Conservation (phyloP, 1,140 invertebrate genomes). For the Sminthurides bifidus region DNA sequence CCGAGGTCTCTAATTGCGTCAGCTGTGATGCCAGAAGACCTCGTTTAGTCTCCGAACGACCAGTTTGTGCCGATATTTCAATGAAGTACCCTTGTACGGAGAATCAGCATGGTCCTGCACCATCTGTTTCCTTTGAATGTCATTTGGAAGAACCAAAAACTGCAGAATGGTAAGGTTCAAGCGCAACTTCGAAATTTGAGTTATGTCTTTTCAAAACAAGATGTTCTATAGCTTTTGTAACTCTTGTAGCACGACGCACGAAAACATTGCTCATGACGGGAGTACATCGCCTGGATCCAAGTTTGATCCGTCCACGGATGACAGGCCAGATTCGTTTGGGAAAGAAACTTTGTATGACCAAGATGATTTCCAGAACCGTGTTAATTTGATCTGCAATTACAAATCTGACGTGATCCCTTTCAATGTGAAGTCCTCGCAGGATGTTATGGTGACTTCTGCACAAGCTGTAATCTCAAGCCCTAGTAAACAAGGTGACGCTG, state of each 20-base stretch:
- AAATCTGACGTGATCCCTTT: too few relatives aligned
- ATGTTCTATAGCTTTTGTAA: not conserved
- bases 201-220: slow-evolving; percentile 4
- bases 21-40: slow-evolving; percentile 49
- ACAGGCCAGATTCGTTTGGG: too few relatives aligned
- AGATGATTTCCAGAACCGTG: too few relatives aligned
- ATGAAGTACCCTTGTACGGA: not conserved
- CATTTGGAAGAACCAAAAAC: slow-evolving; percentile 24
- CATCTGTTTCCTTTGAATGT: slow-evolving; percentile 21
- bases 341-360: too few relatives aligned
- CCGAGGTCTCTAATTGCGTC: slow-evolving; percentile 61
- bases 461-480: too few relatives aligned
- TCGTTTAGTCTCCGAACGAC: too few relatives aligned
- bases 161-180: slow-evolving; percentile 21
- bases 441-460: too few relatives aligned
- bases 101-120: not conserved
- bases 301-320: not conserved
- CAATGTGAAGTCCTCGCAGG: too few relatives aligned
- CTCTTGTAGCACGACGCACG: slow-evolving; percentile 27
- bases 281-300: slow-evolving; percentile 1
- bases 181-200: not conserved
- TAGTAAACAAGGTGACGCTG: too few relatives aligned
- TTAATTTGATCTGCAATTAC: too few relatives aligned
- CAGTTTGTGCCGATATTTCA: not conserved
- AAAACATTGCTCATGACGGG: slow-evolving; percentile 15